Base-by-base conservation (phyloP, 2,113 vertebrate genomes). In the Poicephalus meyeri region DNA sequence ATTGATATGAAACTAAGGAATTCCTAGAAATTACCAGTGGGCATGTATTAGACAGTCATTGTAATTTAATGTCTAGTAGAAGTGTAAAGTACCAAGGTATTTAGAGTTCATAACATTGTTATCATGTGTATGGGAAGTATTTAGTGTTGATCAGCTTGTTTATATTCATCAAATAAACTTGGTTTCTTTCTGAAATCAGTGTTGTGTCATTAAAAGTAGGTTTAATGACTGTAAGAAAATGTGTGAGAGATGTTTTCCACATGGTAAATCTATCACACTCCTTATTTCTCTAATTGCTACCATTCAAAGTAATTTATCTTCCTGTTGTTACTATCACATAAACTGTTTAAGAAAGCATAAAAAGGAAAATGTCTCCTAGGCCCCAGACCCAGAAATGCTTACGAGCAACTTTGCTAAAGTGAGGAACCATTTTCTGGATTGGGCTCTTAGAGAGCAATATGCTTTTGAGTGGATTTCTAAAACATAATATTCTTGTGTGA, bases 161-260 rank as follows among this genome's bases (percentile, higher is more conserved):
- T 99, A 98, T 99, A 98, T 98, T 98, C 98, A 98, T 98, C 98
- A 97, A 99, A 99, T 99, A 99, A 99, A 99, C 97, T 94, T 97
- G 95, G 91, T 98, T 99, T 98, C 98, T 99, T 99, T 98, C 98
- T 97, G 98, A 98, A 97, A 95, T 95, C 91, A 93, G 65, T 58
- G 93, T 97, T 76, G 81, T 94, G 74, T 95, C 93, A 68, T 96
- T 96, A 95, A 90, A 94, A 94, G 69, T 61, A 88, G 71, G 53
- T 92, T 95, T 96, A 91, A 96, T 93, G 87, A 95, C 92, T 83
- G 70, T n/a, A 92, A 80, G 80, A 94, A 96, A 96, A 96, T 82
- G 91, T 96, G 95, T 65, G 87, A 95, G 91, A 97, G 91, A 96
- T 97, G 93, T 91, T 97, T 96, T 97, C 96, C 96, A 97, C 92